phyloP scores from a whole-genome alignment of 2,113 vertebrate genomes.

The Psephotus haematonotus region DNA sequence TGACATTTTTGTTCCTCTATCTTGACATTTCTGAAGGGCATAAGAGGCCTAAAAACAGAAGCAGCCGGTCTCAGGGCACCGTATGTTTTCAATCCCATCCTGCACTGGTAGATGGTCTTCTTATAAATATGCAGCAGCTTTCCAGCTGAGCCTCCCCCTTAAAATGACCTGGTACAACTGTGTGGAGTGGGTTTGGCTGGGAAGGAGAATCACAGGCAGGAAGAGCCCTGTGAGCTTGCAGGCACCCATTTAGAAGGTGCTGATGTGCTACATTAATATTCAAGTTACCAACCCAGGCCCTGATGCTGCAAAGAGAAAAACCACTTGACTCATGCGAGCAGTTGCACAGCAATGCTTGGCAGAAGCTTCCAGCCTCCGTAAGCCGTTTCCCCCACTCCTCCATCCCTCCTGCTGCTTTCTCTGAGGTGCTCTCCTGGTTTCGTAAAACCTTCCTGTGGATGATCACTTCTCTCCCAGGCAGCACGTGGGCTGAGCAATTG shows the following conservation, averaged over 20 bases:
- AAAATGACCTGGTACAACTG: background rate
- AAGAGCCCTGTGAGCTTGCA: background rate
- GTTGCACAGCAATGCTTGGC: constrained; percentile 7
- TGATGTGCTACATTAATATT: background rate
- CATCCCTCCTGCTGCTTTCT: constrained; percentile 35
- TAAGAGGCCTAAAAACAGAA: constrained; percentile 69
- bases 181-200: background rate
- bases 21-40: constrained; percentile 76
- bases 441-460: background rate
- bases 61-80: constrained; percentile 58
- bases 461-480: constrained; percentile 30
- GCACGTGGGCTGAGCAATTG: constrained; percentile 18
- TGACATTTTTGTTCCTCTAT: constrained; percentile 76
- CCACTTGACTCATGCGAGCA: background rate
- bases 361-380: constrained; percentile 16
- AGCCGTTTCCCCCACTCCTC: background rate
- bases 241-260: background rate
- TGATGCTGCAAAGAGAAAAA: constrained; percentile 4
- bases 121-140: constrained; percentile 42
- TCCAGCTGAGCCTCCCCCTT: constrained; percentile 25
- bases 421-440: background rate
- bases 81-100: constrained; percentile 72
- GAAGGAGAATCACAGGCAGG: background rate
- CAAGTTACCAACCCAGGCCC: background rate
- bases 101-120: constrained; percentile 40